phyloP scores from a whole-genome alignment of 2,888 invertebrate species.

The Bedellia somnulentella region DNA sequence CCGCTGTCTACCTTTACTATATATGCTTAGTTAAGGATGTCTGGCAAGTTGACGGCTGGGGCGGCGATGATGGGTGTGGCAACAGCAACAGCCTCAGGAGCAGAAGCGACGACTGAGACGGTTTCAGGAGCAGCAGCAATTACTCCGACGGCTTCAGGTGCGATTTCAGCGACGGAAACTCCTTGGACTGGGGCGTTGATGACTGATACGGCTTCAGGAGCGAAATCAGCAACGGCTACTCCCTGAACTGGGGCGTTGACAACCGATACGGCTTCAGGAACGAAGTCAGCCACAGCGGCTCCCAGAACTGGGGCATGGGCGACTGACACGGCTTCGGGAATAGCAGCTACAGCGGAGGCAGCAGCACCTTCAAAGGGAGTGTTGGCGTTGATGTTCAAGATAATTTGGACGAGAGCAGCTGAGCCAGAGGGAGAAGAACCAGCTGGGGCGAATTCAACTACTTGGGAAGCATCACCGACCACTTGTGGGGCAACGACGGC shows the following conservation, averaged over 20 bases:
- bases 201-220: background rate
- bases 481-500: conserved; percentile 10
- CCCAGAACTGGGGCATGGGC: conserved; percentile 5
- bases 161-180: background rate
- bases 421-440: background rate
- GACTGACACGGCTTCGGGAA: conserved; percentile 6
- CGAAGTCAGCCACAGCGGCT: conserved; percentile 2
- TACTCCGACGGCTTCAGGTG: background rate
- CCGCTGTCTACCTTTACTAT: too few relatives aligned
- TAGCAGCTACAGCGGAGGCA: conserved; percentile 8
- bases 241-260: background rate
- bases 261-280: conserved; percentile 7
- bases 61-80: background rate
- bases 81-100: background rate
- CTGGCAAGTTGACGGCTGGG: background rate
- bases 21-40: background rate
- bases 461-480: conserved; percentile 12
- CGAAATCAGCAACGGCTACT: conserved; percentile 1
- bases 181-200: conserved; percentile 12
- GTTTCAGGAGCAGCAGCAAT: conserved; percentile 4
- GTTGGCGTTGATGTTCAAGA: conserved; percentile 19
- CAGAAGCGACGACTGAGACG: background rate
- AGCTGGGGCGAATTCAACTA: conserved; percentile 4
- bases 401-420: conserved; percentile 19
- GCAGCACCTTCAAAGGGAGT: conserved; percentile 11